A percentile compares a stretch with the other conserved stretches of the same genome.
Evolutionary conservation across 1,140 invertebrate genomes (phyloP).

Genomic region (Aphis gossypii): DNA sequence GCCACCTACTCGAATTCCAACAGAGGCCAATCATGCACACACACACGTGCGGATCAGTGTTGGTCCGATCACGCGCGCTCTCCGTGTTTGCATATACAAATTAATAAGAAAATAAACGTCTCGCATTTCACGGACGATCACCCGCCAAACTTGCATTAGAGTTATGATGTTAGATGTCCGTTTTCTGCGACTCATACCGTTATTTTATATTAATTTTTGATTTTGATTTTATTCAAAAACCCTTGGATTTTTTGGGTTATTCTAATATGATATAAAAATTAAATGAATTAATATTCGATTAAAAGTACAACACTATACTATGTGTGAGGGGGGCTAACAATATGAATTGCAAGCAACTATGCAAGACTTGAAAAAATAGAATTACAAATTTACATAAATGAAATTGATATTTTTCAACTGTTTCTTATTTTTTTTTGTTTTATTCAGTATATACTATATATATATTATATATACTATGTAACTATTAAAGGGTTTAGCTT

Average conservation of each 20-base stretch:
- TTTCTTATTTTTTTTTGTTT: neutral
- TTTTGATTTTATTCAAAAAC: neutral
- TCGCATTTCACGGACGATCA: neutral
- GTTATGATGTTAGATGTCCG: neutral
- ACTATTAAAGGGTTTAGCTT: no score
- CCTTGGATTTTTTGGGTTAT: no score
- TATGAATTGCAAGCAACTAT: neutral
- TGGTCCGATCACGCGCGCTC: neutral
- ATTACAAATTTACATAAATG: neutral
- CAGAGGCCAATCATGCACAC: neutral
- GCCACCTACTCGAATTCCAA: conserved; percentile 29
- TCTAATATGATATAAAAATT: neutral
- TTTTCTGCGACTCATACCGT: neutral
- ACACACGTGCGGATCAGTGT: neutral
- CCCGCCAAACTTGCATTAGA: neutral
- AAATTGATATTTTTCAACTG: neutral
- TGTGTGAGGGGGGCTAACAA: neutral
- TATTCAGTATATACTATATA: neutral
- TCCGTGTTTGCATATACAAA: neutral
- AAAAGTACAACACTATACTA: no score
- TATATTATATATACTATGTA: no score
- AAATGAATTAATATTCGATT: neutral
- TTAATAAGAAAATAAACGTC: neutral
- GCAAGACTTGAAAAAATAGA: neutral
- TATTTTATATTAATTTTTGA: neutral